Evolutionary conservation across 2,113 vertebrate species (phyloP).

Genomic region (Heterocephalus glaber): DNA sequence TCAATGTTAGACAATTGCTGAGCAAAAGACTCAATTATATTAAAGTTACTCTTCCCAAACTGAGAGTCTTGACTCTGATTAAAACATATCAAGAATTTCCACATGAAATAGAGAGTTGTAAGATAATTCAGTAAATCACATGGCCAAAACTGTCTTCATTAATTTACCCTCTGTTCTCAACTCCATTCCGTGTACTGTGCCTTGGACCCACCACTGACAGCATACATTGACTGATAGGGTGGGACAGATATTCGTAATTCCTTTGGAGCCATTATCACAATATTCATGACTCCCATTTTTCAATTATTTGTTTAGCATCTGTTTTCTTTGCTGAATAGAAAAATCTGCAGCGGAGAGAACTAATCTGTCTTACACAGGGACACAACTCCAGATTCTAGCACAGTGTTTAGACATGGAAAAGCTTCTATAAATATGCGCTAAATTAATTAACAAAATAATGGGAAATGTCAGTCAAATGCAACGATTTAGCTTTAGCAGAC

Average conservation of each 20-base stretch:
- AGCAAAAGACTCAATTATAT: not conserved
- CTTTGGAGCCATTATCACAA: not conserved
- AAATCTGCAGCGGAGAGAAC: not conserved
- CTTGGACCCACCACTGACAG: not conserved
- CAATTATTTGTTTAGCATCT: not conserved
- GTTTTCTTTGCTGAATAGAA: not conserved
- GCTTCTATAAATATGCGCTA: not conserved
- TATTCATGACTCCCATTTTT: not conserved
- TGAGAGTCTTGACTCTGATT: constrained; percentile 35
- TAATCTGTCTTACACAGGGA: not conserved
- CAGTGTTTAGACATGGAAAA: not conserved
- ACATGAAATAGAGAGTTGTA: not conserved
- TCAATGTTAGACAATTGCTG: not conserved
- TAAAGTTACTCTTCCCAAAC: not conserved
- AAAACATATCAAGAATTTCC: not conserved
- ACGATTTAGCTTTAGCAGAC: not conserved
- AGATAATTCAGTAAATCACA: not conserved
- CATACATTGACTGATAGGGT: not conserved
- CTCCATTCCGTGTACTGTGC: not conserved
- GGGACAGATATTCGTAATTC: not conserved
- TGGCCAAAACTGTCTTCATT: not conserved
- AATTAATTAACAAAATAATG: not conserved
- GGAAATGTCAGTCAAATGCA: not conserved
- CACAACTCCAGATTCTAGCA: not conserved
- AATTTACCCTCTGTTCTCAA: not conserved